Percentiles rank a stretch among this genome's conserved stretches.
Conservation (phyloP, 2,888 invertebrate genomes). For the Drosophila histrio region DNA sequence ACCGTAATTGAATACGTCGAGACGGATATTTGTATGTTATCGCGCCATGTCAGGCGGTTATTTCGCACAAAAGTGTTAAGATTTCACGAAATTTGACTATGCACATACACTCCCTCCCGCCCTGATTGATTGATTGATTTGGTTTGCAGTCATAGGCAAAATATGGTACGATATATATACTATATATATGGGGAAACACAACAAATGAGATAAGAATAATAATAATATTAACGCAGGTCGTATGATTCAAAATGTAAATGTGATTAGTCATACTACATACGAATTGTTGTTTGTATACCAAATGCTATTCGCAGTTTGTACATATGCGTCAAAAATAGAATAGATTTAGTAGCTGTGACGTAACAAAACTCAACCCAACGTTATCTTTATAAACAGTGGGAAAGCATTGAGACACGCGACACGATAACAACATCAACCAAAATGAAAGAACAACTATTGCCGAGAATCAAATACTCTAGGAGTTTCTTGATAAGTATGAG, state of each 20-base stretch:
- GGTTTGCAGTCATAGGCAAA: background rate
- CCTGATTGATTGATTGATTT: conserved; percentile 20
- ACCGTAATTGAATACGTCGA: background rate
- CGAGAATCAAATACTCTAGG: background rate
- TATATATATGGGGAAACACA: no score
- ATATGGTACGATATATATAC: background rate
- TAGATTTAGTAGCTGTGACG: conserved; percentile 32
- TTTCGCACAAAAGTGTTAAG: conserved; percentile 62
- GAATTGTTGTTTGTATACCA: conserved; percentile 4
- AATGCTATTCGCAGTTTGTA: background rate
- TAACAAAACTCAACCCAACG: conserved; percentile 19
- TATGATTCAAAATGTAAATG: conserved; percentile 33
- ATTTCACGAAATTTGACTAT: conserved; percentile 33
- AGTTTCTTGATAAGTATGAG: no score
- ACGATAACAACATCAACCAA: conserved; percentile 10
- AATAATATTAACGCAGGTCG: conserved; percentile 15
- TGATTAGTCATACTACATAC: conserved; percentile 38
- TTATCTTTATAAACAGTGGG: conserved; percentile 33
- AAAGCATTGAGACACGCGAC: conserved; percentile 1
- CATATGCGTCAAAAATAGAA: conserved; percentile 12
- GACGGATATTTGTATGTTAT: conserved; percentile 3
- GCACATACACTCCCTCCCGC: background rate
- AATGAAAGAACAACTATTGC: background rate
- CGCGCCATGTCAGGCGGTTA: conserved; percentile 49
- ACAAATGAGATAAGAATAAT: conserved; percentile 16